Conservation (phyloP, 2,888 invertebrate genomes). For the Apamea crenata region DNA sequence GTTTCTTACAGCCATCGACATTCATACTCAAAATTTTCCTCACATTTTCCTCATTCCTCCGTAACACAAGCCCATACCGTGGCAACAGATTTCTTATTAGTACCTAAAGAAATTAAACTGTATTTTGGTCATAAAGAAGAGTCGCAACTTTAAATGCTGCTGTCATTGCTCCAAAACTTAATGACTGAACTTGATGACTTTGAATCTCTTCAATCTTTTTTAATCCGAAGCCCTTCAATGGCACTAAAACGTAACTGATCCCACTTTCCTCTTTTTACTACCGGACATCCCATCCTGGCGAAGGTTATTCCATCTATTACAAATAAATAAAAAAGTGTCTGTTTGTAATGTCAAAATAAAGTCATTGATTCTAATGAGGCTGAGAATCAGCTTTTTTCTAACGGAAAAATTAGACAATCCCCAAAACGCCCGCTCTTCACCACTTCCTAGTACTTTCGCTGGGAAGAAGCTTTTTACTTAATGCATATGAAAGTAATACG, state of each 20-base stretch:
- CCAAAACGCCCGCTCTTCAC: too few relatives aligned
- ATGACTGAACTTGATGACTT: neutral
- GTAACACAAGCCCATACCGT: neutral
- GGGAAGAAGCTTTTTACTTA: too few relatives aligned
- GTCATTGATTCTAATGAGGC: too few relatives aligned
- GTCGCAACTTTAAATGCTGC: neutral
- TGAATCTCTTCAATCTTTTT: neutral
- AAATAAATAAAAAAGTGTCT: too few relatives aligned
- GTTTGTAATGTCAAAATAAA: too few relatives aligned
- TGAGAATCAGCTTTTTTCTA: too few relatives aligned
- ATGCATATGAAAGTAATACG: too few relatives aligned
- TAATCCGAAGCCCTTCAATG: constrained; percentile 12
- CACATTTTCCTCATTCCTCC: neutral
- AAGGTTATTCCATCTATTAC: neutral
- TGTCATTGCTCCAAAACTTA: neutral
- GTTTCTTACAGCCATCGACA: neutral
- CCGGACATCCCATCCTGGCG: constrained; percentile 8
- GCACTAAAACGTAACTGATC: neutral
- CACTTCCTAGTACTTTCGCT: too few relatives aligned
- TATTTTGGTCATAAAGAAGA: neutral
- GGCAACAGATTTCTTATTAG: neutral
- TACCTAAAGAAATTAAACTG: neutral
- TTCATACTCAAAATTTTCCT: neutral
- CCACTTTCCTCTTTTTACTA: neutral
- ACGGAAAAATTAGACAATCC: too few relatives aligned